Base-by-base conservation (phyloP, 2,797 vertebrate species). In the Takifugu rubripes region DNA sequence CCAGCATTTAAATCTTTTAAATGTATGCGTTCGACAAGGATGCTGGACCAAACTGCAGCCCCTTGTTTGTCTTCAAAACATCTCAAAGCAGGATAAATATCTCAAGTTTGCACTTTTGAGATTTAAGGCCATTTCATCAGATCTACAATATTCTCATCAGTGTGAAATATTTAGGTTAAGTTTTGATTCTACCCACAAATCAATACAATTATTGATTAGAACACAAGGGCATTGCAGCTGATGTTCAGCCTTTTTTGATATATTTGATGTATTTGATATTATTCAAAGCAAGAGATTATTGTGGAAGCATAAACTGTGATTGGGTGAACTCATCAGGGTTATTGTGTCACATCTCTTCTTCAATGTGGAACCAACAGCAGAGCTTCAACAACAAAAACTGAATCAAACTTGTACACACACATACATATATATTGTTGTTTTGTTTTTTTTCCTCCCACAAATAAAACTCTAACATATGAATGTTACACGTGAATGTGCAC, bases 61-160 rank as follows among this genome's bases (percentile, higher is more conserved):
- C 33, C 6, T 14, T 61, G 45, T 56, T 51, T 58, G 55, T 64
- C 54, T 53, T 58, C 33, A 57, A 59, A 64, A 67, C 36, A 42
- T 1, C 16, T 48, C 47, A n/a, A 64, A 21, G 60, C 3, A 59
- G 15, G 64, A 64, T 60, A 15, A 24, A 42, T 53, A 71, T 25
- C 44, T 72, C 36, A 40, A 40, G 36, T 40, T 40, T 14, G 36
- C 36, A 40, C 9, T 12, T 77, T 59, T 27, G 74, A 33, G n/a
- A 66, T 76, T 78, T 83, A 86, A 85, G 88, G 81, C 83, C 66
- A 69, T 81, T 74, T 77, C 36, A 66, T 64, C 43, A 68, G 21
- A 66, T 53, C 61, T 25, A 25, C 3, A 25, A 62, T 62, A 58
- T 25, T 56, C 36, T 63, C 47, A 68, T 78, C 45, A 56, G 8